phyloP scores from a whole-genome alignment of 2,113 vertebrate genomes.

The Ctenodactylus gundi region DNA sequence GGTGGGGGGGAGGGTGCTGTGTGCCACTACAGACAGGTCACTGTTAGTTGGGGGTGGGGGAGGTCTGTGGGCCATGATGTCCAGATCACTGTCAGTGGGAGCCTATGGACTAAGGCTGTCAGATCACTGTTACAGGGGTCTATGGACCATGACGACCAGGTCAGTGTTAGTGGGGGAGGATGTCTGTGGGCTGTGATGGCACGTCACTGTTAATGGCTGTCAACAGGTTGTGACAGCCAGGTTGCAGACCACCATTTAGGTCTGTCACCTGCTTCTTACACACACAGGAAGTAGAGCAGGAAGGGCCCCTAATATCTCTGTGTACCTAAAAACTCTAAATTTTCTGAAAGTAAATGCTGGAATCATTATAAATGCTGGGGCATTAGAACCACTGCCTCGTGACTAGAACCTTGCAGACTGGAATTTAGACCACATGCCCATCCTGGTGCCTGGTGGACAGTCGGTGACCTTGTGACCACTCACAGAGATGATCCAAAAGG shows the following conservation, averaged over 20 bases:
- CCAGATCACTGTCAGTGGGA: too few species aligned
- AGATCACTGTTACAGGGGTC: not conserved
- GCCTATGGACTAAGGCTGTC: not conserved
- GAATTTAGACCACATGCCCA: accelerated
- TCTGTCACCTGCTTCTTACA: accelerated
- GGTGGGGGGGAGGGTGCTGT: too few species aligned
- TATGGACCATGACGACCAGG: not conserved
- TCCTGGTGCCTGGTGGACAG: not conserved
- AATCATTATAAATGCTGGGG: not conserved
- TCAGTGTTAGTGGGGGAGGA: not conserved
- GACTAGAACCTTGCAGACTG: accelerated
- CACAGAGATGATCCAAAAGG: accelerated
- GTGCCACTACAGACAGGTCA: too few species aligned
- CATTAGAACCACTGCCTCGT: not conserved
- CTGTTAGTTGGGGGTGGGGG: too few species aligned
- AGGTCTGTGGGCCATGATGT: too few species aligned
- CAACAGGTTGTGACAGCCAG: too few species aligned
- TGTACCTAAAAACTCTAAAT: accelerated
- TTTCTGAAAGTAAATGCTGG: not conserved
- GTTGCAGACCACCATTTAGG: not conserved
- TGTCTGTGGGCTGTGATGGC: not conserved
- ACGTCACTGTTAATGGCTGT: not conserved
- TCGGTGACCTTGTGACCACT: not conserved
- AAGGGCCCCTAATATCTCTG: not conserved
- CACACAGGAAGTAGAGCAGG: accelerated